Evolutionary conservation across 35 echinoderm and acorn worm species (phyloP), one percentile per base, ranked within the genome.

Genomic region (Strongylocentrotus purpuratus): DNA sequence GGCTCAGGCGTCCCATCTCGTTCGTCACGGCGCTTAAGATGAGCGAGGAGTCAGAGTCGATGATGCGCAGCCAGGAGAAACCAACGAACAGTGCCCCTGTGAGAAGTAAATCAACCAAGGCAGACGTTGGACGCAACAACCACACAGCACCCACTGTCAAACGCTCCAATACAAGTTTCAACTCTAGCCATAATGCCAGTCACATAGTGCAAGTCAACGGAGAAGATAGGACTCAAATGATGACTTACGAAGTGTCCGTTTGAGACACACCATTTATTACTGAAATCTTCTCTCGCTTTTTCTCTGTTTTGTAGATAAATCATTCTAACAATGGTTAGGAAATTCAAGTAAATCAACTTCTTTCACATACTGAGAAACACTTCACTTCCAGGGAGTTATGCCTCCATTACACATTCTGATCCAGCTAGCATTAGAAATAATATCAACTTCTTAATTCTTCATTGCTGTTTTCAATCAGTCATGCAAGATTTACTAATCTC

Each of bases 1-100:
- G 98, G 71, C 94, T 96, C 17, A 59, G 98, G 31, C 94, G 98
- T 17, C 98, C 98, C 8, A 99, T 99, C 71, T 99, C 98, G 13
- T 99, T 99, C 94, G 96, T 99, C 31, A 99, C 98, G 0, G 98
- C 98, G 7, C 95, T 99, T 32, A 96, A 99, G 94, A 97, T 97
- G 95, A 97, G 96, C 85, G 96, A 97, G 61, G 98, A 99, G 59
- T 86, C 95, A 17, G 96, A 97, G 31, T 92, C 65, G 18, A 97
- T 94, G 91, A 94, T 46, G 93, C 96, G 71, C 8, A 58, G 55
- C 20, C 50, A 92, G 95, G 92, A 94, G 31, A 96, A 86, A 35
- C 88, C 94, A 33, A 28, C n/a, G 17, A 61, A 86, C 50, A 91
- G 32, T 32, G 33, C 94, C 31, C 61, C 61, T 46, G 94, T 60